Conservation (phyloP, 1,140 invertebrate species). For the Lineus longissimus region DNA sequence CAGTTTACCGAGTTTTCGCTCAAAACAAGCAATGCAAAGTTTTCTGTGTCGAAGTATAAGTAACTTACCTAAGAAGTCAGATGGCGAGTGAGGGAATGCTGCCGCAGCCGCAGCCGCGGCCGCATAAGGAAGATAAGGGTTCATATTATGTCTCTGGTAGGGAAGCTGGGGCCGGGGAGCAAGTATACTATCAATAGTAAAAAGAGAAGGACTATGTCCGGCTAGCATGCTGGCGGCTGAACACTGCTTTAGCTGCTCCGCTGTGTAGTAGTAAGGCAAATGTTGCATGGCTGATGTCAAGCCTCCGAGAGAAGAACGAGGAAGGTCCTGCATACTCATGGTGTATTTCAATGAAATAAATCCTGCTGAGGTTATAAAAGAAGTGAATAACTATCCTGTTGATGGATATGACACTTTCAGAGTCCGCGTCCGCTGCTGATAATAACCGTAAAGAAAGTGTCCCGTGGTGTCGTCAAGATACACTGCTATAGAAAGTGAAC, state of each 20-base stretch:
- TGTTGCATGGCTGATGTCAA: slow-evolving; percentile 22
- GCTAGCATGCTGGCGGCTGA: slow-evolving; percentile 22
- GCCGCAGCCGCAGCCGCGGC: neutral
- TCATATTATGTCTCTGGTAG: slow-evolving; percentile 23
- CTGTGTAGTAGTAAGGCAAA: slow-evolving; percentile 29
- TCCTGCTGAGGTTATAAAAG: too few species aligned
- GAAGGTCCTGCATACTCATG: too few species aligned
- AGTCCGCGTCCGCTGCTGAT: too few species aligned
- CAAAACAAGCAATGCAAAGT: too few species aligned
- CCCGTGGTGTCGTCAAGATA: too few species aligned
- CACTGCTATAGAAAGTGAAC: too few species aligned
- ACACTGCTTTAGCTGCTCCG: slow-evolving; percentile 30
- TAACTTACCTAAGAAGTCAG: slow-evolving; percentile 30
- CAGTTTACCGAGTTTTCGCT: too few species aligned
- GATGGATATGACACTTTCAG: too few species aligned
- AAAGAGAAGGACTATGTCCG: slow-evolving; percentile 23
- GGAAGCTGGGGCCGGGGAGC: slow-evolving; percentile 29
- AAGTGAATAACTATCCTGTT: too few species aligned
- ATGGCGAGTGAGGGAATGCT: slow-evolving; percentile 11
- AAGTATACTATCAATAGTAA: slow-evolving; percentile 38
- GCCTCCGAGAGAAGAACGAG: neutral
- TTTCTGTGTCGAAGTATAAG: neutral
- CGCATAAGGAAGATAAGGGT: slow-evolving; percentile 23
- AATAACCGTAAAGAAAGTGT: too few species aligned
- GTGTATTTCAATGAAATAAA: too few species aligned